Evolutionary conservation across 2,888 invertebrate species (phyloP).

Genomic region (Epinotia bilunana): DNA sequence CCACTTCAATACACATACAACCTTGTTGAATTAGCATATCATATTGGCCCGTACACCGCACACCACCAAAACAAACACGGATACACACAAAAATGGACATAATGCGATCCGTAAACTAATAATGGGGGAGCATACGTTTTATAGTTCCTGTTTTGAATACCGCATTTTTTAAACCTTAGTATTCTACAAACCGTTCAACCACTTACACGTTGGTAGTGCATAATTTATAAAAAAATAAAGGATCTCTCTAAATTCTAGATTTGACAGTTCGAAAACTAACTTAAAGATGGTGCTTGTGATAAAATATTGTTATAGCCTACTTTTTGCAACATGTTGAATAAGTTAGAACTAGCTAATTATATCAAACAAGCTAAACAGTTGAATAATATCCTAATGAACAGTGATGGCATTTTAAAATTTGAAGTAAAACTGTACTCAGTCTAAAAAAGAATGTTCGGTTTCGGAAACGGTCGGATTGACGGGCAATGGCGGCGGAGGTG

Average conservation of each 20-base stretch:
- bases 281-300: conserved; percentile 38
- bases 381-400: neutral
- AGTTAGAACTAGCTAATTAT: neutral
- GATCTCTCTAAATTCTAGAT: conserved; percentile 29
- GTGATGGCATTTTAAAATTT: neutral
- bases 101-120: conserved; percentile 83
- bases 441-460: conserved; percentile 50
- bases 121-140: conserved; percentile 84
- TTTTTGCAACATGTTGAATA: neutral
- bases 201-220: conserved; percentile 68
- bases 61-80: conserved; percentile 79
- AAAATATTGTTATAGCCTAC: neutral
- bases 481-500: conserved; percentile 71
- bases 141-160: conserved; percentile 82
- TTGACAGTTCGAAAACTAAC: conserved; percentile 10
- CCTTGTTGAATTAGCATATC: conserved; percentile 3
- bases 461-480: conserved; percentile 69
- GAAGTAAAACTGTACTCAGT: conserved; percentile 5
- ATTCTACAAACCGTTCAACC: conserved; percentile 68
- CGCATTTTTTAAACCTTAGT: conserved; percentile 79
- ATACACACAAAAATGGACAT: conserved; percentile 79
- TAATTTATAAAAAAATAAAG: conserved; percentile 25
- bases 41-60: conserved; percentile 73
- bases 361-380: neutral
- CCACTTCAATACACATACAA: neutral